A percentile compares a stretch with the other conserved stretches of the same genome.
phyloP scores from a whole-genome alignment of 2,888 invertebrate genomes.

The Cryptophagus acutangulus region DNA sequence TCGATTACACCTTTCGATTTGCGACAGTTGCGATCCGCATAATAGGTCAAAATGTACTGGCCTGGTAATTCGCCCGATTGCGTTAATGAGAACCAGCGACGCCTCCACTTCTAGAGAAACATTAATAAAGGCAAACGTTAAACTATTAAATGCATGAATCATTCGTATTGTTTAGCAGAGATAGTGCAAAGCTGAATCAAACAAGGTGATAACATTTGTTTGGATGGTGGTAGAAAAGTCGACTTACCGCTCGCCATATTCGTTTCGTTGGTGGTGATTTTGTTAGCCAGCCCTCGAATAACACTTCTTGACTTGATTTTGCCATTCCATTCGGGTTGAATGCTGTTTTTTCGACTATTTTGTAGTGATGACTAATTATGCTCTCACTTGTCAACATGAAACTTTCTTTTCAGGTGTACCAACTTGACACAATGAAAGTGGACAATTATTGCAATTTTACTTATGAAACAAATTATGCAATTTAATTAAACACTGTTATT shows the following conservation, averaged over 20 bases:
- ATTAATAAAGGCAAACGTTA: no score
- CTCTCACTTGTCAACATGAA: no score
- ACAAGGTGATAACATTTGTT: neutral
- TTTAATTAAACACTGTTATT: no score
- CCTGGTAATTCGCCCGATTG: slow-evolving; percentile 89
- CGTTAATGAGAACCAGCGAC: slow-evolving; percentile 89
- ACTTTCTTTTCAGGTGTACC: no score
- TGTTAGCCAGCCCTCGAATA: slow-evolving; percentile 90
- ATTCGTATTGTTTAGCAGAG: slow-evolving; percentile 29
- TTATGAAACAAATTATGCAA: no score
- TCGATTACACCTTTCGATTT: slow-evolving; percentile 87
- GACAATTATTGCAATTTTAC: no score
- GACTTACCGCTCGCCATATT: slow-evolving; percentile 89
- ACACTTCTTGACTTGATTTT: slow-evolving; percentile 61
- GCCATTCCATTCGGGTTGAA: no score
- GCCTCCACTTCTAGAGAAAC: slow-evolving; percentile 80
- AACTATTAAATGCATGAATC: slow-evolving; percentile 28
- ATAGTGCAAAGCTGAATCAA: neutral
- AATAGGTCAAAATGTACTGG: slow-evolving; percentile 91
- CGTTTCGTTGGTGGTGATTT: slow-evolving; percentile 92
- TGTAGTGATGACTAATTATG: no score
- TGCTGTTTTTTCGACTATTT: no score
- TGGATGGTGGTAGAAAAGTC: neutral
- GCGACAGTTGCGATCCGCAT: slow-evolving; percentile 79
- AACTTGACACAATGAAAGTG: no score